phyloP scores from a whole-genome alignment of 2,888 invertebrate species.

The Clepsis dumicolana region DNA sequence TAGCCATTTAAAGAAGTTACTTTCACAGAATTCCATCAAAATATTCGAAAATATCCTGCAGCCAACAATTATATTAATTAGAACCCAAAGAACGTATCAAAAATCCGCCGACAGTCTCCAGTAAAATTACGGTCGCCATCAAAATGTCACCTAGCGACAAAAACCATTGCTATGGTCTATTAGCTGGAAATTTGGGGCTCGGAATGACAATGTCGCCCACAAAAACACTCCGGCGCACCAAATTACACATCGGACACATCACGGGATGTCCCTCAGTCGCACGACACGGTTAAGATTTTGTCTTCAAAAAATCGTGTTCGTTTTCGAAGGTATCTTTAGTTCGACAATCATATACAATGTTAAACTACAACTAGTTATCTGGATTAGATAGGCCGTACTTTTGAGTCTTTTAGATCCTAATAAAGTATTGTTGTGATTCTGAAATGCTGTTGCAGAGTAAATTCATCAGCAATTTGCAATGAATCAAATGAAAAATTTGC shows the following conservation, averaged over 20 bases:
- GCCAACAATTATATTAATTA: neutral
- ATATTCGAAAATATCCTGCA: neutral
- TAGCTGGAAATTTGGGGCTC: constrained; percentile 59
- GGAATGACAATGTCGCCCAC: constrained; percentile 62
- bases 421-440: no score
- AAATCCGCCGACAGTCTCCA: constrained; percentile 3
- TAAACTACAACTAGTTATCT: no score
- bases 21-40: neutral
- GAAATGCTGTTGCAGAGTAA: no score
- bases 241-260: constrained; percentile 65
- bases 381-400: no score
- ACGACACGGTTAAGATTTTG: constrained; percentile 50
- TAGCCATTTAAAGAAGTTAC: no score
- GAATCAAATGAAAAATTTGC: no score
- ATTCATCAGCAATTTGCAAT: no score
- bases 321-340: neutral
- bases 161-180: constrained; percentile 63
- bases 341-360: no score
- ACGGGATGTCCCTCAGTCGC: neutral
- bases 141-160: constrained; percentile 70
- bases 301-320: neutral
- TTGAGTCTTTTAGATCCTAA: no score
- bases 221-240: constrained; percentile 62
- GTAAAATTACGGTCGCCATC: constrained; percentile 59
- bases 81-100: constrained; percentile 14